A percentile compares a stretch with the other conserved stretches of the same genome.
Conservation (phyloP, 2,888 invertebrate species). For the Lymantria monacha region DNA sequence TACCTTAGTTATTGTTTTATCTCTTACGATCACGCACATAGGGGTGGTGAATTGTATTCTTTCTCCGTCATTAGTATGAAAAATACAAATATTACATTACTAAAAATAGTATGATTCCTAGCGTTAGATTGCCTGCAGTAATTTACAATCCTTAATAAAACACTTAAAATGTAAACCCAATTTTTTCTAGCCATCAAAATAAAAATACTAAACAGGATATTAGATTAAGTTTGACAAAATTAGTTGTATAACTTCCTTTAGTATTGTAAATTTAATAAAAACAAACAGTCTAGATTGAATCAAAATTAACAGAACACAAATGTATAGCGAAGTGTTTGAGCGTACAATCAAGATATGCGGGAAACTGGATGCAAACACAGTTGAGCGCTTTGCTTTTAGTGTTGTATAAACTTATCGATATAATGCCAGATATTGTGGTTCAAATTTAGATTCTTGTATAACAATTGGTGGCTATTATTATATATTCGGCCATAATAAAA, state of each 20-base stretch:
- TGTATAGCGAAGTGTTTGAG: slow-evolving; percentile 51
- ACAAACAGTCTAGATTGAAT: slow-evolving; percentile 35
- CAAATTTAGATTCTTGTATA: background rate
- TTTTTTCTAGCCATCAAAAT: too few relatives aligned
- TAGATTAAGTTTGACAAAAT: background rate
- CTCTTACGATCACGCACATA: too few relatives aligned
- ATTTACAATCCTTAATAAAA: too few relatives aligned
- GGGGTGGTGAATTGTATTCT: too few relatives aligned
- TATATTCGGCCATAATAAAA: too few relatives aligned
- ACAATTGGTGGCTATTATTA: background rate
- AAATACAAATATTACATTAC: too few relatives aligned
- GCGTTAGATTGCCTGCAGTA: too few relatives aligned
- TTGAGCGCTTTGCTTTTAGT: slow-evolving; percentile 47
- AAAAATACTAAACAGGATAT: too few relatives aligned
- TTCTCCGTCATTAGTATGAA: too few relatives aligned
- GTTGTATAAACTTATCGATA: slow-evolving; percentile 31
- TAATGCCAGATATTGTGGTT: background rate
- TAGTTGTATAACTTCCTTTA: background rate
- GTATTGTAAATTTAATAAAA: slow-evolving; percentile 18
- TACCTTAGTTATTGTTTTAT: too few relatives aligned
- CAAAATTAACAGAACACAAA: slow-evolving; percentile 43
- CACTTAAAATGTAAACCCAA: too few relatives aligned
- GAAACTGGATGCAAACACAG: slow-evolving; percentile 50
- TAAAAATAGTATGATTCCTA: too few relatives aligned
- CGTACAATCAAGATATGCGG: slow-evolving; percentile 66